A percentile compares a stretch with the other conserved stretches of the same genome.
Conservation (phyloP, 2,797 vertebrate species). For the Leuciscus waleckii region DNA sequence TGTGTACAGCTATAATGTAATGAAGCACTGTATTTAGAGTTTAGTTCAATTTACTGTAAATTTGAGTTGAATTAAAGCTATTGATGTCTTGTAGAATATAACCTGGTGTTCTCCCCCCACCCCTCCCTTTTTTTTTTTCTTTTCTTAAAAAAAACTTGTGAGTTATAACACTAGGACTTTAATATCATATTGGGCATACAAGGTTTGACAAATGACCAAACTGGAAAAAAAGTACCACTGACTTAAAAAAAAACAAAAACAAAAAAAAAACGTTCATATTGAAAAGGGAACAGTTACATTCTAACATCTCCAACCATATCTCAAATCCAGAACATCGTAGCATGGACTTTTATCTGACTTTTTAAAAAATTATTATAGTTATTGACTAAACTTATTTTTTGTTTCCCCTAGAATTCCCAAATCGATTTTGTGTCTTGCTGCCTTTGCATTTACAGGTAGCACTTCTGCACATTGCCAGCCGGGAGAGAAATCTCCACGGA, state of each 20-base stretch:
- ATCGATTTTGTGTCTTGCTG: conserved; percentile 28
- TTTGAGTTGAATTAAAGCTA: conserved; percentile 16
- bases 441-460: conserved; percentile 73
- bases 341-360: not conserved
- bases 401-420: not conserved
- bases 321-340: conserved; percentile 7
- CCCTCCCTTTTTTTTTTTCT: conserved; percentile 15
- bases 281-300: not conserved
- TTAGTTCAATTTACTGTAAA: not conserved
- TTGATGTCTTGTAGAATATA: conserved; percentile 6
- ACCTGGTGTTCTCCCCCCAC: not conserved
- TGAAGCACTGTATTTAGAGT: not conserved
- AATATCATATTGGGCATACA: too few relatives aligned
- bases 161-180: not conserved
- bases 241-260: too few relatives aligned
- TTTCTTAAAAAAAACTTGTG: too few relatives aligned
- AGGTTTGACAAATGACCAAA: not conserved
- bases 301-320: not conserved
- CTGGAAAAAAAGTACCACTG: not conserved
- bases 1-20: not conserved
- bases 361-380: not conserved
- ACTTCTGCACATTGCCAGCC: conserved; percentile 12
- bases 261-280: too few relatives aligned
- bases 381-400: not conserved
- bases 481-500: conserved; percentile 62